These are phyloP conservation scores for Lagopus leucura DNA, from an alignment of 2,113 vertebrate species.

Conservation along the genomic window DNA sequence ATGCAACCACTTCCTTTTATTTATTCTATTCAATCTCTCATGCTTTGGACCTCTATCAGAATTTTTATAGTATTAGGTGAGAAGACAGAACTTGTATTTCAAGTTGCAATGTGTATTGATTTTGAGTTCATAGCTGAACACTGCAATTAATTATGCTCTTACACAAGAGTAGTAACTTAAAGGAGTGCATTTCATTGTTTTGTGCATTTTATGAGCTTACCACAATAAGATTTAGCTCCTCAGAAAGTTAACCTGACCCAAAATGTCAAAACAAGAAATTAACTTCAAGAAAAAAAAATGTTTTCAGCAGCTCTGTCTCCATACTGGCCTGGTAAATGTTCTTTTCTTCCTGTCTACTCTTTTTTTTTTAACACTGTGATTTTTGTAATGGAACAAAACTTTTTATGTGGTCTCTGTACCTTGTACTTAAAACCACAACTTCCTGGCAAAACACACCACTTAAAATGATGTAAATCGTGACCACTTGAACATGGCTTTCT, in stretches of 20 bases:
- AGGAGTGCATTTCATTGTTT: not conserved
- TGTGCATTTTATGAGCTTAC: not conserved
- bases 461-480: not conserved
- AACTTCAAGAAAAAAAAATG: not conserved
- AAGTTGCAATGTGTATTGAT: not conserved
- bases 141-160: not conserved
- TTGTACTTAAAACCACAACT: not conserved
- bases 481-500: not conserved
- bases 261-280: not conserved
- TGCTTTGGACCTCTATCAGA: not conserved
- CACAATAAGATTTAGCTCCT: not conserved
- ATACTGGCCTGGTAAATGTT: fast-evolving
- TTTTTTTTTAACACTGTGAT: not conserved
- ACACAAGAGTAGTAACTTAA: not conserved
- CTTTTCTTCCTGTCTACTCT: not conserved
- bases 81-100: not conserved
- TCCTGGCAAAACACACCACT: not conserved
- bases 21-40: not conserved
- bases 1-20: not conserved
- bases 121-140: not conserved
- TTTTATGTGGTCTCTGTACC: not conserved
- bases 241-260: not conserved
- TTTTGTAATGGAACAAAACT: not conserved
- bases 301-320: not conserved
- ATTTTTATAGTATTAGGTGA: not conserved